Evolutionary conservation across 2,888 invertebrate species (phyloP).

Genomic region (Tetragnatha montana): DNA sequence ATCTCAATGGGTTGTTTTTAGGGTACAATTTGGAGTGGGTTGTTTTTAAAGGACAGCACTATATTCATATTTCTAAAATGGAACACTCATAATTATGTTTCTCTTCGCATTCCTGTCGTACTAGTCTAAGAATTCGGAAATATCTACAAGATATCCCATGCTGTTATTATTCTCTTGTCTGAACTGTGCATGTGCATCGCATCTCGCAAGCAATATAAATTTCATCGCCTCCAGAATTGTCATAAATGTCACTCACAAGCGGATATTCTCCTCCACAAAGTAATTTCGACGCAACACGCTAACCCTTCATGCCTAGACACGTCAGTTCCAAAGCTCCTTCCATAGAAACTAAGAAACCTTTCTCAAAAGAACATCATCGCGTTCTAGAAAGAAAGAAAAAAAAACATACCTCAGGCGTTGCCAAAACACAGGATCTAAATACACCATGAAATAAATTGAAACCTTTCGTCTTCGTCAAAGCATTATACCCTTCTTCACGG

Average conservation of each 20-base stretch:
- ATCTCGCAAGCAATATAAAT: not conserved
- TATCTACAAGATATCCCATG: not conserved
- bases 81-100: no score
- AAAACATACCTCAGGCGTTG: not conserved
- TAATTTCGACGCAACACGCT: not conserved
- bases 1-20: no score
- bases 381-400: not conserved
- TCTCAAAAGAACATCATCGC: no score
- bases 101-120: no score
- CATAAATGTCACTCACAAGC: not conserved
- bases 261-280: not conserved
- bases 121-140: no score
- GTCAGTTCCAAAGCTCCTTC: no score
- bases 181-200: not conserved
- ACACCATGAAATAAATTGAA: slow-evolving; percentile 37
- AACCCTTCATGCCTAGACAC: no score
- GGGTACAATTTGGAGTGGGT: no score
- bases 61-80: no score
- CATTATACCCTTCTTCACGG: not conserved
- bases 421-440: not conserved
- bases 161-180: no score
- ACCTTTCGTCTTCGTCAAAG: slow-evolving; percentile 43
- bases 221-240: not conserved
- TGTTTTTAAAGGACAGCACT: no score
- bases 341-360: no score